Base-by-base conservation (phyloP, 1,140 invertebrate genomes). In the Leptopilina boulardi region DNA sequence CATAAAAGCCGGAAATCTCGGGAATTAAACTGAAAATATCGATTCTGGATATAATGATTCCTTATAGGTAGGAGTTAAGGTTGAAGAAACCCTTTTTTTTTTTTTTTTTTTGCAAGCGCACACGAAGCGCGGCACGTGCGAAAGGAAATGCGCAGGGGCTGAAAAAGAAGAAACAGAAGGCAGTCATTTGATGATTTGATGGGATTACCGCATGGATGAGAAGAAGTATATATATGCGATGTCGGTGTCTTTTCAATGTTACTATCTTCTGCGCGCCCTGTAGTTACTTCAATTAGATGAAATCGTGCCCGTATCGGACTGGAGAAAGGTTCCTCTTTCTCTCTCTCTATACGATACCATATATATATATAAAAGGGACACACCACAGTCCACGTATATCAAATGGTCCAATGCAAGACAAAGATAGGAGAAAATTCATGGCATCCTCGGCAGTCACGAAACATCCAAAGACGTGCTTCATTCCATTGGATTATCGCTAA, bases 261-360 rank as follows among this genome's bases (percentile, higher is more conserved):
- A 54, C 81, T 76, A 76, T 80, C 81, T 84, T n/a, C n/a, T n/a
- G n/a, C n/a, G 88, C 84, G 85, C 89, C 87, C 86, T 90, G 87
- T 91, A 86, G 87, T 90, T 90, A 91, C 86, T 88, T 90, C 89
- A 91, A 91, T 91, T 91, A 91, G 88, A 83, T 80, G 84, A 71
- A 84, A 89, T 89, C 87, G 85, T 89, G 87, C 82, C 81, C 82
- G 77, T 84, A 83, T 83, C 80, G 83, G 72, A 73, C 56, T 73
- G 56, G 13, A 71, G 9, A 42, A 47, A 75, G 47, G 19, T 23
- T 30, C 21, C 38, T 18, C 47, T 47, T 9, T 47, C 1, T 47
- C 13, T 30, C 26, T 30, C 26, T 30, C 2, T 30, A 30, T 30
- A 30, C 5, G 26, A 30, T n/a, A n/a, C 26, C 26, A 5, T 30